Conservation (phyloP, 2,888 invertebrate genomes). For the Tupiocoris notatus region DNA sequence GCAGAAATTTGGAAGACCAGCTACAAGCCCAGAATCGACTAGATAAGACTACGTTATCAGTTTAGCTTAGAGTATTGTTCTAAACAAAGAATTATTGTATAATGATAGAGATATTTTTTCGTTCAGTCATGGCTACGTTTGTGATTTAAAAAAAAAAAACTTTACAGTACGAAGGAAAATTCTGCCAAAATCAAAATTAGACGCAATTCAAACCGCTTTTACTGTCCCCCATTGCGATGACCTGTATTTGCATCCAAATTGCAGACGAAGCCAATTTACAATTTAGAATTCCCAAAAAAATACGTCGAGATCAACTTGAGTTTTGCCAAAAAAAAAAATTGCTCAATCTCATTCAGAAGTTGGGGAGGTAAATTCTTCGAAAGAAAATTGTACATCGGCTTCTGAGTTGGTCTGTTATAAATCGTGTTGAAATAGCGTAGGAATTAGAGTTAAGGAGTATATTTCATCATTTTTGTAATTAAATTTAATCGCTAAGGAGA, state of each 20-base stretch:
- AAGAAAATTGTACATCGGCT: constrained; percentile 32
- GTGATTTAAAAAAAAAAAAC: constrained; percentile 21
- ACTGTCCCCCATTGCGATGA: background rate
- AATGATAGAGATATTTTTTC: constrained; percentile 22
- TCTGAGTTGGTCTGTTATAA: constrained; percentile 20
- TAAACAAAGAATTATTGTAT: background rate
- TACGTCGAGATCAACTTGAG: background rate
- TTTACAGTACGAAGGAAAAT: constrained; percentile 14
- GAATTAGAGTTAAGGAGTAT: constrained; percentile 1
- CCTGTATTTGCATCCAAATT: background rate
- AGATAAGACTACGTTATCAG: constrained; percentile 13
- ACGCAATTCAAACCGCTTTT: constrained; percentile 27
- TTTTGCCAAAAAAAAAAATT: constrained; percentile 24
- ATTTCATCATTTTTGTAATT: background rate
- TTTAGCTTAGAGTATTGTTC: background rate
- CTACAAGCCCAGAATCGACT: constrained; percentile 84
- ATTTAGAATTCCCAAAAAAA: background rate
- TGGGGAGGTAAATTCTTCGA: background rate
- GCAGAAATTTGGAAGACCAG: constrained; percentile 96
- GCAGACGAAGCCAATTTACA: constrained; percentile 28
- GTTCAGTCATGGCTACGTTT: constrained; percentile 21
- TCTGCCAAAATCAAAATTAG: constrained; percentile 40
- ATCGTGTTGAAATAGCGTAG: constrained; percentile 22
- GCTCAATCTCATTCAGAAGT: constrained; percentile 16
- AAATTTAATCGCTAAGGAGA: background rate